Evolutionary conservation across 2,113 vertebrate genomes (phyloP).

Genomic region (Equus quagga): DNA sequence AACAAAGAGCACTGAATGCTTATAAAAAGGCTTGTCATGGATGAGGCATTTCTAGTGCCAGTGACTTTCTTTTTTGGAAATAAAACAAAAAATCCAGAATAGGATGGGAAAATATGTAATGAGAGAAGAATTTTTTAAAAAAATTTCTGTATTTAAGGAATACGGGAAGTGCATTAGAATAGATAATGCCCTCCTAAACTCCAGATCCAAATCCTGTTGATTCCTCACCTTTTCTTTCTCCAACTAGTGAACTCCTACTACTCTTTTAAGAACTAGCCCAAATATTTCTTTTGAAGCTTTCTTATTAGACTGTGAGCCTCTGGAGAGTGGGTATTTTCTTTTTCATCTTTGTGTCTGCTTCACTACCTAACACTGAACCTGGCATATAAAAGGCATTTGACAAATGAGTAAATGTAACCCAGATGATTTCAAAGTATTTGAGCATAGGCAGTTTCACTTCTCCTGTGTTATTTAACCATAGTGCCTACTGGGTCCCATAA

Average conservation of each 20-base stretch:
- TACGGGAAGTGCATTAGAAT: neutral
- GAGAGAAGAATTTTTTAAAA: neutral
- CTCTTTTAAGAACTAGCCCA: neutral
- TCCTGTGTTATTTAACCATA: neutral
- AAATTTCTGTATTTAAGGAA: neutral
- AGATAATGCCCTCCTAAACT: neutral
- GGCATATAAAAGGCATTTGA: neutral
- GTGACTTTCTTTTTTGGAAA: conserved; percentile 42
- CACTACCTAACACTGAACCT: neutral
- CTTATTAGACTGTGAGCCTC: neutral
- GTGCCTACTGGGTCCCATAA: neutral
- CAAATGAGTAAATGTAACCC: neutral
- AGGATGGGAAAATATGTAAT: conserved; percentile 19
- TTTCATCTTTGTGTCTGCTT: conserved; percentile 46
- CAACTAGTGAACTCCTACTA: neutral
- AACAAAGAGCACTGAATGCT: neutral
- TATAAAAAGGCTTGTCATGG: conserved; percentile 15
- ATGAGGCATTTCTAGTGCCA: conserved; percentile 37
- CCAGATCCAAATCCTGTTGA: neutral
- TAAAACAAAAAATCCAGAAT: conserved; percentile 43
- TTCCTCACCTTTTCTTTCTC: neutral
- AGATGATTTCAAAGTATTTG: conserved; percentile 28
- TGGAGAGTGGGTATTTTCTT: neutral
- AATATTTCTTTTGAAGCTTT: conserved; percentile 41
- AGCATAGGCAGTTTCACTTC: neutral